Evolutionary conservation across 2,797 vertebrate genomes (phyloP), one percentile per base, ranked within the genome.

Genomic region (Pangasius macronema): DNA sequence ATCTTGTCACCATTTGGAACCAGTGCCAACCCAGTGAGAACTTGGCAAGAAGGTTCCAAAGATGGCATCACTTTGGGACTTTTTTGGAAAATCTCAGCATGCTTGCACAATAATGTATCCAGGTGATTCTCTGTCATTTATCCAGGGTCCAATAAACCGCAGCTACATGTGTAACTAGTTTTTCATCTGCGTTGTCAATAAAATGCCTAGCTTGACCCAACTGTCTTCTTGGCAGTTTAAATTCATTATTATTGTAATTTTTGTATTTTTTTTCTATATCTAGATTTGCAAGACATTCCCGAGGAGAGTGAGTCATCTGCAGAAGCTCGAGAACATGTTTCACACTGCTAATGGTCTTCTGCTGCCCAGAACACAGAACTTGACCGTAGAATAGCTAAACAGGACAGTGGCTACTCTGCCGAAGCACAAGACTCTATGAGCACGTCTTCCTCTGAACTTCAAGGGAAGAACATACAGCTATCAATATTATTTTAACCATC

Each of bases 211-310:
- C 7, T n/a, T n/a, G n/a, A 79, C 9, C 53, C 30, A 4, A 5
- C 36, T 33, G 51, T 36, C 20, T 5, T 33, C 36, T n/a, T 61
- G 57, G 22, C 10, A 81, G 5, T 27, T 27, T 11, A 22, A 61
- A 61, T 82, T 8, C 11, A 65, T 49, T 65, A 11, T 63, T 36
- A 36, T 57, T 57, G 11, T 2, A 33, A 20, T 79, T 30, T 46
- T 73, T 73, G 9, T 77, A 1, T 77, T 4, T 16, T 42, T 84
- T 89, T 59, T 95, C 92, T 94, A 87, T 95, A 95, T 91, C 91
- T 92, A 93, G 94, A 97, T 94, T 96, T 97, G 95, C 97, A 97
- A 88, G 97, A 97, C 93, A 97, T 97, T 91, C 96, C 96, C 0
- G 97, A 97, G 87, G 97, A 97, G 89, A 94, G 90, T 0, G 97